Evolutionary conservation across 1,140 invertebrate genomes (phyloP).

Genomic region (Aporrectodea caliginosa): DNA sequence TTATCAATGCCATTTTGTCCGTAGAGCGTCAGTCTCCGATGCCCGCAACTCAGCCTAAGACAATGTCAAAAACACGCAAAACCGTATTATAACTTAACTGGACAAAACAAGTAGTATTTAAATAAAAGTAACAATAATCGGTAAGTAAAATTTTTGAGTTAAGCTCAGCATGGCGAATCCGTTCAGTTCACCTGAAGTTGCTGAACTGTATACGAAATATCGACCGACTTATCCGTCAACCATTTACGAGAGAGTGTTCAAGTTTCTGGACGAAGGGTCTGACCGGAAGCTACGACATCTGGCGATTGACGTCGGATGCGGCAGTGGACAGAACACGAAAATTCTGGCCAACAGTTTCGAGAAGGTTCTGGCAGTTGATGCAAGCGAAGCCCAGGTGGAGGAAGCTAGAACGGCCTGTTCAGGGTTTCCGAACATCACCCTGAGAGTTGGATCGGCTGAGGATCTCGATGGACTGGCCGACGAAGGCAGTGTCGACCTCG

Average conservation of each 20-base stretch:
- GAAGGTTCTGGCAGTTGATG: background rate
- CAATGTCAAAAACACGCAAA: no score
- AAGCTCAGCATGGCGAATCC: background rate
- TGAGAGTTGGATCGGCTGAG: background rate
- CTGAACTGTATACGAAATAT: background rate
- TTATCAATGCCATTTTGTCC: no score
- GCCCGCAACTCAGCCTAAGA: no score
- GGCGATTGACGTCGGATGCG: background rate
- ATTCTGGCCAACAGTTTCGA: background rate
- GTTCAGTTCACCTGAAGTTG: background rate
- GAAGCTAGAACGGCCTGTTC: background rate
- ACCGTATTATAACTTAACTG: no score
- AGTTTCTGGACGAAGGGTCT: background rate
- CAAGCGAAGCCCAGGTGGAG: background rate
- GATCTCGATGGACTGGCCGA: background rate
- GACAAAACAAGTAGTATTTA: no score
- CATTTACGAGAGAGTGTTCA: background rate
- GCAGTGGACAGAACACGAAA: background rate
- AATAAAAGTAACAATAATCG: no score
- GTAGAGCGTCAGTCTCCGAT: no score
- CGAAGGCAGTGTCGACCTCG: background rate
- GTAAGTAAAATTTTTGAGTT: no score
- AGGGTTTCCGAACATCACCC: background rate
- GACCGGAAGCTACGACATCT: background rate
- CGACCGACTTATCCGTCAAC: background rate